Conservation (phyloP, 2,113 vertebrate species). For the Syngnathoides biaculeatus region DNA sequence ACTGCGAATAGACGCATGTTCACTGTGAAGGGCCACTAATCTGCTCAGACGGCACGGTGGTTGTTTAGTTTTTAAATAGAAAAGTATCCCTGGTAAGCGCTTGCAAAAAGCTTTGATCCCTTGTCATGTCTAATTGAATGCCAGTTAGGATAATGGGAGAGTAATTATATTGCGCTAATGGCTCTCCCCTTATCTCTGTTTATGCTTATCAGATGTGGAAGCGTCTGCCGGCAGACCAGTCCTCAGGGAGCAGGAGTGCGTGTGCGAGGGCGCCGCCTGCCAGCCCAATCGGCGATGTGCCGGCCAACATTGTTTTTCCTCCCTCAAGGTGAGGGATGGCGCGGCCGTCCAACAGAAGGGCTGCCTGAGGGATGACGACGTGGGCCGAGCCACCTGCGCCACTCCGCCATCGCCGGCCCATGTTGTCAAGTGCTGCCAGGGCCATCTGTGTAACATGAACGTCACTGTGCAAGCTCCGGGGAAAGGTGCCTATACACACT, state of each 20-base stretch:
- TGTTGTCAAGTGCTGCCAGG: conserved; percentile 91
- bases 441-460: conserved; percentile 94
- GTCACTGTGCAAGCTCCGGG: conserved; percentile 82
- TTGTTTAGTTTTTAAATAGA: conserved; percentile 1
- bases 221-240: conserved; percentile 68
- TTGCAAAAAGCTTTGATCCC: conserved; percentile 19
- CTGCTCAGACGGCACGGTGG: not conserved
- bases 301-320: conserved; percentile 92
- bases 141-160: conserved; percentile 54
- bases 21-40: not conserved
- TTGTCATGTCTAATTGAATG: conserved; percentile 48
- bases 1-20: not conserved
- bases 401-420: conserved; percentile 81
- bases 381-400: conserved; percentile 88
- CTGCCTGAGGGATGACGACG: conserved; percentile 90
- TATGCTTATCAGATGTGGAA: conserved; percentile 77
- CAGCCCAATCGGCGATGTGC: conserved; percentile 78
- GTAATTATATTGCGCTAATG: conserved; percentile 53
- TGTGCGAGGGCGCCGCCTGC: conserved; percentile 85
- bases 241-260: conserved; percentile 80
- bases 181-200: conserved; percentile 32
- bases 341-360: conserved; percentile 85
- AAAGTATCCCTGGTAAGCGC: not conserved
- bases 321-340: conserved; percentile 83
- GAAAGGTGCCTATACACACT: conserved; percentile 76